Percentiles rank a stretch among this genome's conserved stretches.
phyloP scores from a whole-genome alignment of 2,888 invertebrate genomes.

The Scaeva pyrastri region DNA sequence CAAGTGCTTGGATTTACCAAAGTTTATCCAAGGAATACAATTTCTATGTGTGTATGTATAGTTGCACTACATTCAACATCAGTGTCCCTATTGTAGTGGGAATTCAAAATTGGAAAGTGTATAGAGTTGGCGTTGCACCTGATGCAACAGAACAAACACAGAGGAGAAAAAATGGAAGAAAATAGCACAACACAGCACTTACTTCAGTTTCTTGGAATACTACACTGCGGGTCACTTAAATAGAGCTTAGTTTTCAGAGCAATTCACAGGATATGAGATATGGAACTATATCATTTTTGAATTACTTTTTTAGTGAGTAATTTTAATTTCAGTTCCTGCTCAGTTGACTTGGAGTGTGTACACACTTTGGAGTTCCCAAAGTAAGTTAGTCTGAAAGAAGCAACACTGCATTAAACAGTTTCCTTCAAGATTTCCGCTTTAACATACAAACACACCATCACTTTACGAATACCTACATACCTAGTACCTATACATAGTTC shows the following conservation, averaged over 20 bases:
- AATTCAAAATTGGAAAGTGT: no score
- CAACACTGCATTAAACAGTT: background rate
- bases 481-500: no score
- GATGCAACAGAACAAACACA: constrained; percentile 15
- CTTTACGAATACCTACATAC: no score
- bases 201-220: background rate
- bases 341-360: background rate
- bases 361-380: background rate
- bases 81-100: background rate
- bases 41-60: background rate
- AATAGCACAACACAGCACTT: background rate
- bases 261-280: no score
- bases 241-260: no score
- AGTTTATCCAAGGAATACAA: constrained; percentile 31
- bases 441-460: background rate
- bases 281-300: no score
- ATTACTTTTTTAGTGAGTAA: no score
- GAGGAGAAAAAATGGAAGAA: background rate
- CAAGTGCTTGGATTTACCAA: constrained; percentile 19
- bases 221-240: background rate
- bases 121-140: constrained; percentile 10
- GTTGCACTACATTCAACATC: background rate
- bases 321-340: background rate
- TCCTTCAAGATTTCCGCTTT: background rate
- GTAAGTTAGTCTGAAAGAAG: background rate